These are phyloP conservation scores for Ophthalmolycus amberensis DNA, from an alignment of 2,113 vertebrate genomes.

Conservation along the genomic window DNA sequence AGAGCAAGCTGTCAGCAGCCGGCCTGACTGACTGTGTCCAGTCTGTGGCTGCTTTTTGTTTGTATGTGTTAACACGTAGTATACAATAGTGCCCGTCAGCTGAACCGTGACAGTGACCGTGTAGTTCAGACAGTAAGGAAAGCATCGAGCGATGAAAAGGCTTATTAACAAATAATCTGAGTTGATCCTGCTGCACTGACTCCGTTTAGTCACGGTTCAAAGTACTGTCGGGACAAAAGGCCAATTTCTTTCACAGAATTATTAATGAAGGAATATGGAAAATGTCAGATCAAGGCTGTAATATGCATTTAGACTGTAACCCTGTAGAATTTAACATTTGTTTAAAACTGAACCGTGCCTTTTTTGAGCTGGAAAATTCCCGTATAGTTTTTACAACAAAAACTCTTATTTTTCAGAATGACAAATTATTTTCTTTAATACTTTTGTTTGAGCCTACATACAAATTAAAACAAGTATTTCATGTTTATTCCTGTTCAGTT, in stretches of 20 bases:
- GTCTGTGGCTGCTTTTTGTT: neutral
- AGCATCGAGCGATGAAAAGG: neutral
- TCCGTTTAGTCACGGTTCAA: slow-evolving; percentile 21
- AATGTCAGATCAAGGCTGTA: neutral
- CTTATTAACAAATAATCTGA: slow-evolving; percentile 36
- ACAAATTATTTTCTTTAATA: neutral
- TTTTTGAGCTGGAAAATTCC: neutral
- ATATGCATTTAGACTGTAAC: slow-evolving; percentile 1
- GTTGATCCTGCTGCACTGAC: slow-evolving; percentile 22
- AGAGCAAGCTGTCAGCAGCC: slow-evolving; percentile 2
- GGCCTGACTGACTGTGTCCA: neutral
- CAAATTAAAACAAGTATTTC: neutral
- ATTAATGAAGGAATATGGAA: neutral
- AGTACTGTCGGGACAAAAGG: neutral
- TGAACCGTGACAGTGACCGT: neutral
- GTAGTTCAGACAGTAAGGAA: neutral
- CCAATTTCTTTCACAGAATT: neutral
- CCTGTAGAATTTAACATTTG: neutral
- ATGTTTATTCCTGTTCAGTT: neutral
- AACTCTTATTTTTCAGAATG: neutral
- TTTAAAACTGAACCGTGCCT: neutral
- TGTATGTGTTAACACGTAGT: neutral
- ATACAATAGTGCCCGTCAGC: neutral
- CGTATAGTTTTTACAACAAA: no score
- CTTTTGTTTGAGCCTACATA: neutral